Conservation (phyloP, 37 sponge, comb jelly and placozoan genomes). For the Hormiphora californensis region DNA sequence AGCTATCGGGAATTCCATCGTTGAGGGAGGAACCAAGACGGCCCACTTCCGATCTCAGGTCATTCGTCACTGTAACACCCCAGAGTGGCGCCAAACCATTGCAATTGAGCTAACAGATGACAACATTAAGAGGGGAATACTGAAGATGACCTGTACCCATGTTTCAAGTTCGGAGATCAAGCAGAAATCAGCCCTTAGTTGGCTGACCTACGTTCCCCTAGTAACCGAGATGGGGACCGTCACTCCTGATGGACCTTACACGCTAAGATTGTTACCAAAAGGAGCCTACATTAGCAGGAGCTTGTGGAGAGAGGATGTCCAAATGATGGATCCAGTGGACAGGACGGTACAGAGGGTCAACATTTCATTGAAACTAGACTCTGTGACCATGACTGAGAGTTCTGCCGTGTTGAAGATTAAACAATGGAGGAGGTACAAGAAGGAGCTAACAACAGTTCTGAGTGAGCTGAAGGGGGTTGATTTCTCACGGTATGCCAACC, state of each 20-base stretch:
- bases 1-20: not conserved
- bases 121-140: not conserved
- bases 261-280: not conserved
- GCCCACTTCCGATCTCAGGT: constrained; percentile 9
- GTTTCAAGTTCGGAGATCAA: constrained; percentile 28
- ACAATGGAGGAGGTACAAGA: not conserved
- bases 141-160: constrained; percentile 15
- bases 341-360: not conserved
- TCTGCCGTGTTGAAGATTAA: constrained; percentile 24
- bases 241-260: not conserved
- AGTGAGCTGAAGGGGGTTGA: not conserved
- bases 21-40: not conserved
- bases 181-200: not conserved
- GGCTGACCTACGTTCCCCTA: constrained; percentile 31
- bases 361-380: not conserved
- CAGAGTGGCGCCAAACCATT: not conserved
- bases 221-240: not conserved
- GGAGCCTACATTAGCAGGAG: not conserved
- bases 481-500: not conserved
- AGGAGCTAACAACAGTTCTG: not conserved
- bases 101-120: not conserved
- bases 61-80: constrained; percentile 24
- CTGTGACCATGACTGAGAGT: not conserved
- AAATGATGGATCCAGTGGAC: not conserved
- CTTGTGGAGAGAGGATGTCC: constrained; percentile 7